Evolutionary conservation across 2,113 vertebrate species (phyloP), one percentile per base, ranked within the genome.

Genomic region (Barnardius zonarius): DNA sequence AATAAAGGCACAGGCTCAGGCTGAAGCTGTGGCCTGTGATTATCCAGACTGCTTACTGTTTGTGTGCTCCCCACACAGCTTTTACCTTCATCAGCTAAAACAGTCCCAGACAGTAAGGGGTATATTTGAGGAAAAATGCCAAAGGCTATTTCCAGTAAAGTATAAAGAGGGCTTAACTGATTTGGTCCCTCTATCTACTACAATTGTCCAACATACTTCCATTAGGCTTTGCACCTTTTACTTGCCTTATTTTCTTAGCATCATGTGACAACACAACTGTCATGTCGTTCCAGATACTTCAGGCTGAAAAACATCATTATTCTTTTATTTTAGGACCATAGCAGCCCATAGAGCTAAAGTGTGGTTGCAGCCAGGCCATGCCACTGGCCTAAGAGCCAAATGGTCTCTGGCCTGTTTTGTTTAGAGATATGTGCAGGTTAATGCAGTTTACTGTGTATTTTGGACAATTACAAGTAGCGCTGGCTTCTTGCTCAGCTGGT

Each of bases 81-180:
- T 80, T 49, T 67, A 51, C 28, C 35, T 46, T 37, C 35, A 30
- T 28, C 39, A 83, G 19, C 35, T 67, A 30, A 69, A 37, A 17
- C 2, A 5, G 22, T 77, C 13, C 46, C 37, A 48, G 33, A 43
- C 4, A 64, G 17, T 0, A 0, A 2, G 2, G 6, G 4, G 22
- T 14, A 27, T 25, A 24, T 83, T 59, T 78, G 46, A 70, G 33
- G 61, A 88, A 90, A 86, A 18, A 39, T 0, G 8, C 39, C 33
- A 54, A 46, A 43, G 43, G 35, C 33, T 78, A 22, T 68, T 90
- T 92, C n/a, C 35, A 54, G 14, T 23, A 70, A 62, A 49, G n/a
- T n/a, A 77, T 13, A 92, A 75, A 63, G 48, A 41, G 2, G 22
- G 5, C 70, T 43, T 22, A 11, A 23, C 23, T 77, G 59, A 86